Conservation (phyloP, 1,140 invertebrate species). For the Globodera ellingtonae region DNA sequence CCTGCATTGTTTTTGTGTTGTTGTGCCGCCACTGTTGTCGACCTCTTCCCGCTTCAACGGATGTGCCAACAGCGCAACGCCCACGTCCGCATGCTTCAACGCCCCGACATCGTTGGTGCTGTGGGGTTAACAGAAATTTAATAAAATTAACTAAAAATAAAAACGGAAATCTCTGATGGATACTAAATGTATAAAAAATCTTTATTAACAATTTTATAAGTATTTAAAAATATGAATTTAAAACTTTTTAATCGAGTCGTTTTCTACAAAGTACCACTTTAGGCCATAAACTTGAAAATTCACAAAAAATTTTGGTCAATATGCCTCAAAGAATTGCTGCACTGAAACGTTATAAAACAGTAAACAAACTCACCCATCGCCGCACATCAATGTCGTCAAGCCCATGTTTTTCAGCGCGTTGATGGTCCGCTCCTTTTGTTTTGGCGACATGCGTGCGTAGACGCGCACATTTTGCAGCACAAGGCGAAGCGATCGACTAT, state of each 20-base stretch:
- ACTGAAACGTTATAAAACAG: no score
- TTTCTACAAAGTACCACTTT: no score
- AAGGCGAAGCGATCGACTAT: not conserved
- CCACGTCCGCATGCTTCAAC: conserved; percentile 94
- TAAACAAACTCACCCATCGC: conserved; percentile 78
- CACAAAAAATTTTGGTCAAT: no score
- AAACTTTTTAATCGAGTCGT: no score
- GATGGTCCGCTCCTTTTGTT: conserved; percentile 94
- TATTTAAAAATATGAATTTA: no score
- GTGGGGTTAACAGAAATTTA: not conserved
- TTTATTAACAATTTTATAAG: not conserved
- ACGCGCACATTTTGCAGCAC: conserved; percentile 74
- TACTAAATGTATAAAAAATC: no score
- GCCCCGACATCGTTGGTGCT: conserved; percentile 98
- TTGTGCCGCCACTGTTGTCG: conserved; percentile 14
- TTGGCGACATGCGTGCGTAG: conserved; percentile 90
- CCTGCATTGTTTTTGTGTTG: conserved; percentile 1
- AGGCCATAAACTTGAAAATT: no score
- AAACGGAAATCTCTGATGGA: not conserved
- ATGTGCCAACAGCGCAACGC: conserved; percentile 85
- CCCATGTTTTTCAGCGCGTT: conserved; percentile 84
- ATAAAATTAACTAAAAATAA: not conserved
- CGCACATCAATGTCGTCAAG: conserved; percentile 93
- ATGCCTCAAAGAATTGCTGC: no score
- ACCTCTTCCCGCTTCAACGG: conserved; percentile 65